Evolutionary conservation across 1,140 invertebrate species (phyloP).

Genomic region (Drosophila pachea): DNA sequence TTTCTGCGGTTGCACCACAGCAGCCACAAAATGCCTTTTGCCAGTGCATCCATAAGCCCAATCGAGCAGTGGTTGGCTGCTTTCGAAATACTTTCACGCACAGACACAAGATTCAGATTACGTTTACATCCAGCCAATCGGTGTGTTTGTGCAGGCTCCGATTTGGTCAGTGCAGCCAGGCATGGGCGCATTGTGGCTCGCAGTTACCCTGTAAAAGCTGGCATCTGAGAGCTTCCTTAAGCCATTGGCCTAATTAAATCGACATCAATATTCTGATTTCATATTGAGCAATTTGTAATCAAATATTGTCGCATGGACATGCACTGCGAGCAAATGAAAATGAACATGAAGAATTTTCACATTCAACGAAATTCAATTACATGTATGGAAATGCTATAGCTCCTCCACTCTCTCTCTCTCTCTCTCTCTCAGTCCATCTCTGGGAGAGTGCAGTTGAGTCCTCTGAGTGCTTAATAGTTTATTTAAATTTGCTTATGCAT

Average conservation of each 20-base stretch:
- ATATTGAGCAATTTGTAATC: background rate
- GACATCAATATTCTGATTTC: background rate
- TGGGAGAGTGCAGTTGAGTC: background rate
- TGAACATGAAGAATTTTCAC: too few relatives aligned
- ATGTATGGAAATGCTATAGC: too few relatives aligned
- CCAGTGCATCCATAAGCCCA: constrained; percentile 22
- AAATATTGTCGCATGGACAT: background rate
- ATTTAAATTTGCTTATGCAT: constrained; percentile 35
- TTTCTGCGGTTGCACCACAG: constrained; percentile 53
- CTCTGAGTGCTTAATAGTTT: constrained; percentile 26
- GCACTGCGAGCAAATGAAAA: too few relatives aligned
- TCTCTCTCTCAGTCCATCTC: too few relatives aligned
- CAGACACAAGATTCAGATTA: constrained; percentile 22
- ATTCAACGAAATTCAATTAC: too few relatives aligned
- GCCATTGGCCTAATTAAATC: too few relatives aligned
- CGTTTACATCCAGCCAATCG: constrained; percentile 17
- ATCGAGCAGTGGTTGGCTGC: background rate
- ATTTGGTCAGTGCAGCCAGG: constrained; percentile 8
- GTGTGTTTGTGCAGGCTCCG: constrained; percentile 9
- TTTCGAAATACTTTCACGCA: constrained; percentile 34
- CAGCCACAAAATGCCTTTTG: constrained; percentile 64
- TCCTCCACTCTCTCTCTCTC: too few relatives aligned
- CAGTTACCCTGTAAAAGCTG: background rate
- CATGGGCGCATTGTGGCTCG: background rate
- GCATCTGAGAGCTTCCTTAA: too few relatives aligned